These are phyloP conservation scores for Trinorchestia longiramus DNA, from an alignment of 1,140 invertebrate species.

Conservation along the genomic window DNA sequence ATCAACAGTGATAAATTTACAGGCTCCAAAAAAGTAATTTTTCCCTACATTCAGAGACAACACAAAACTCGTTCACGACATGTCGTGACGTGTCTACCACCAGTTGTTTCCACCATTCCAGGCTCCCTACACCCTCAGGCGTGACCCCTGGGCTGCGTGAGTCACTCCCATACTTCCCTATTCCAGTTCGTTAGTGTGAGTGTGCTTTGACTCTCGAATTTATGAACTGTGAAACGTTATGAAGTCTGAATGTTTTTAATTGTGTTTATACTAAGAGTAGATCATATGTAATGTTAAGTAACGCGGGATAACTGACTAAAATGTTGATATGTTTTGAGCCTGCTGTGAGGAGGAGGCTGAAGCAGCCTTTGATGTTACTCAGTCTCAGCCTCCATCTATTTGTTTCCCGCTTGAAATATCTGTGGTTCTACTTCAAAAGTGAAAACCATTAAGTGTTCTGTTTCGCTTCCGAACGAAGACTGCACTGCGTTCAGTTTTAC, in stretches of 20 bases:
- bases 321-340: constrained; percentile 30
- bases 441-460: background rate
- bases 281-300: constrained; percentile 18
- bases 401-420: background rate
- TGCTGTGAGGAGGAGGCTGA: background rate
- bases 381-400: background rate
- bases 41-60: background rate
- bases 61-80: background rate
- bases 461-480: background rate
- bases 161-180: background rate
- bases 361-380: background rate
- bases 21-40: background rate
- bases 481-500: background rate
- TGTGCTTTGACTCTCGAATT: constrained; percentile 18
- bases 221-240: constrained; percentile 25
- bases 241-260: constrained; percentile 52
- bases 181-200: constrained; percentile 33
- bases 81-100: background rate
- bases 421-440: background rate
- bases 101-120: background rate
- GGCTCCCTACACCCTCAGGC: background rate
- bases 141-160: background rate
- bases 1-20: background rate
- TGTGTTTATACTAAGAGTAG: constrained; percentile 54
- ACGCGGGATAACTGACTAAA: background rate